Base-by-base conservation (phyloP, 2,888 invertebrate species). In the Sisyra terminalis region DNA sequence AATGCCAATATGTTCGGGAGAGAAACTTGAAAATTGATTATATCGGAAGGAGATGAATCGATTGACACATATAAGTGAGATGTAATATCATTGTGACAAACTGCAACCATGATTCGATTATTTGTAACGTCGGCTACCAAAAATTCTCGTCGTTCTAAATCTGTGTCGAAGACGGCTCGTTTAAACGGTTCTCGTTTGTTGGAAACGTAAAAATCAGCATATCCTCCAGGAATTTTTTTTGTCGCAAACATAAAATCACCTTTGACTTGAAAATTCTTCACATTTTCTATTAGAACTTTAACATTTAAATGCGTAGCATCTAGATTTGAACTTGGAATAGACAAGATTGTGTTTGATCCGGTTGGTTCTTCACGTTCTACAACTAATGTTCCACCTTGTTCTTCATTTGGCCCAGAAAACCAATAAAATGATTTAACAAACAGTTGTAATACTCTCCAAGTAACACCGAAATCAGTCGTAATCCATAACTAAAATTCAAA, bases 241-340 rank as follows among this genome's bases (percentile, higher is more conserved):
- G 84, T 82, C 1, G 80, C 86, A 61, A 92, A 89, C 73, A 88
- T 77, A 58, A 80, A 90, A 52, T 86, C 83, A 11, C 79, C 84
- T 55, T 78, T 79, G 29, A 87, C 72, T 55, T 82, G 80, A 59
- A 90, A 86, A 56, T 89, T 86, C 53, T 80, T 75, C 2, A 86
- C 81, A 49, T 78, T 71, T 13, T 70, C 68, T 38, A 82, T 71
- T 18, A 83, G 58, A 2, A 68, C 61, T 37, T 37, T 24, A 24
- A 24, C 24, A 39, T 62, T 58, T 6, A 66, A 52, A 14, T 38
- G 17, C 7, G 29, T 57, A 53, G 18, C 51, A 49, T 34, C 46
- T 43, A 18, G 47, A 8, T 29, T 37, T 16, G 30, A 17, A 37
- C 31, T 31, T 4, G 38, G 37, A 10, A 43, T 38, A 34, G 53